Evolutionary conservation across 2,888 invertebrate genomes (phyloP), one percentile per base, ranked within the genome.

Genomic region (Acronicta alni): DNA sequence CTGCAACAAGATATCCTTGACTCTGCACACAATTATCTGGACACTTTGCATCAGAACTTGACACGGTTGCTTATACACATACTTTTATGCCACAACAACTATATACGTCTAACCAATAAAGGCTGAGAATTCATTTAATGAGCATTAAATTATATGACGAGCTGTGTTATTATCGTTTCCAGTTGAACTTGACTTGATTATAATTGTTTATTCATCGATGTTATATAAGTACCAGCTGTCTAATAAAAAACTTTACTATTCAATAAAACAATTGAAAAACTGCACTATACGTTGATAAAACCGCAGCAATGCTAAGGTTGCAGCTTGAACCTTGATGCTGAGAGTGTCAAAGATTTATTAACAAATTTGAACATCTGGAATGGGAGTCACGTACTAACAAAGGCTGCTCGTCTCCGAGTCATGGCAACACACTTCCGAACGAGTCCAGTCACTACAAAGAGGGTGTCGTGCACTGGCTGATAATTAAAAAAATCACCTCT

Each of bases 1-100:
- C 81, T 74, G 78, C 84, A 79, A 91, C 89, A 81, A 81, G 93
- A 84, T 81, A 87, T 80, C 93, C 93, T 93, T 93, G 93, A 90
- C 92, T 92, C 84, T 82, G 87, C 85, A 85, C 88, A 87, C 88
- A 88, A 91, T 92, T 90, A 93, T 89, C 90, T 92, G 90, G 91
- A 89, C 90, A 87, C 82, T 89, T 89, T 86, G 85, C 89, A 87
- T 88, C 85, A 82, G 84, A 85, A 89, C 90, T 90, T 88, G 90
- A 90, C 89, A 90, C 81, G 76, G 81, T 86, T 89, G 82, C 79
- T 70, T 77, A 75, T 76, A 67, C 67, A 68, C 71, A 73, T 67
- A 76, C 53, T 58, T 66, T 61, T 66, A 72, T 78, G 48, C 64
- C 2, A 63, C 70, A 66, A 79, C 74, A 76, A 69, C 77, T 79